Conservation (phyloP, 2,113 vertebrate genomes). For the Chloropsis cyanopogon region DNA sequence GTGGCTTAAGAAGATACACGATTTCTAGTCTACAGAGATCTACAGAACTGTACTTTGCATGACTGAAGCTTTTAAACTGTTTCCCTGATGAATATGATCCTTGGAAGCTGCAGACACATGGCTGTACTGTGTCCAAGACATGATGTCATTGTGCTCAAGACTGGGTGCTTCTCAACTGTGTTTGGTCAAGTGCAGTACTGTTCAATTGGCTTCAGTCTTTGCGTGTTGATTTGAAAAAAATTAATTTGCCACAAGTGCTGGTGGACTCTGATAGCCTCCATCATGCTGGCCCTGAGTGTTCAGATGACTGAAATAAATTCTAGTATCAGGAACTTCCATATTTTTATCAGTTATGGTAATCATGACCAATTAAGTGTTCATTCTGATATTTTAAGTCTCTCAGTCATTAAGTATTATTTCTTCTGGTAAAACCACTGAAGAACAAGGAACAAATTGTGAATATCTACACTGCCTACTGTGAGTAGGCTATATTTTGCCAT, state of each 20-base stretch:
- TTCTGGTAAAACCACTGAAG: conserved; percentile 3
- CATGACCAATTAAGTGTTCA: neutral
- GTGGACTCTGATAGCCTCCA: neutral
- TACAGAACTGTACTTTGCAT: neutral
- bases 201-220: neutral
- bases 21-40: neutral
- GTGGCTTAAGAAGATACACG: neutral
- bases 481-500: neutral
- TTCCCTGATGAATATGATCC: neutral
- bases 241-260: neutral
- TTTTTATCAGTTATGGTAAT: neutral
- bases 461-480: neutral
- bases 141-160: neutral
- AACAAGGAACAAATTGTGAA: neutral
- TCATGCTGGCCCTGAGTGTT: neutral
- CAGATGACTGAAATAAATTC: conserved; percentile 3
- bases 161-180: neutral
- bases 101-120: neutral
- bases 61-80: neutral
- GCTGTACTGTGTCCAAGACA: neutral
- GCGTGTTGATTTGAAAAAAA: neutral
- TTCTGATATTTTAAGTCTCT: neutral
- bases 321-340: neutral
- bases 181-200: neutral
- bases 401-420: neutral